Base-by-base conservation (phyloP, 2,113 vertebrate species). In the Ctenomys sociabilis region DNA sequence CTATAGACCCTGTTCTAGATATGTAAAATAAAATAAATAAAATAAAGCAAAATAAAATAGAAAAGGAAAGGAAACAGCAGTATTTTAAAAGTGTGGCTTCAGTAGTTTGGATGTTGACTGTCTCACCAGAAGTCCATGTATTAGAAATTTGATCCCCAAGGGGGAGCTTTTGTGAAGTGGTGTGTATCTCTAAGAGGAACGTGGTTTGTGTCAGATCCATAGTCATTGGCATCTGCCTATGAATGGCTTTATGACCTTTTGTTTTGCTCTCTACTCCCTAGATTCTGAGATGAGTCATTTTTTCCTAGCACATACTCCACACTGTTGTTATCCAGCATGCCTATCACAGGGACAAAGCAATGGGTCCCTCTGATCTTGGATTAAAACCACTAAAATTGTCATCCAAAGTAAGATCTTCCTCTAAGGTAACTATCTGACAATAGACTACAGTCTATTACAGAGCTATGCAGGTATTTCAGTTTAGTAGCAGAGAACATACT, bases 101-200 rank as follows among this genome's bases (percentile, higher is more conserved):
- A n/a, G 0, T 37, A 30, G 7, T 40, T 54, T 75, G 19, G 5
- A 54, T 72, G 28, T 12, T 73, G n/a, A 64, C 9, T 57, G 0
- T 30, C 13, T 12, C 17, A 2, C 22, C 21, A 73, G 35, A 64
- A 64, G 26, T 73, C 7, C 28, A 37, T 6, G 1, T 63, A 57
- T 64, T 52, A 37, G 52, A 32, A 6, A 26, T 32, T 35, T 24
- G 11, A 5, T 10, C 1, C 17, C 43, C 54, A 63, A 3, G 12
- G 11, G 13, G 1, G 3, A 4, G 1, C 1, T 49, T 30, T 30
- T 75, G 45, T 16, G 32, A 52, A 43, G 10, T 59, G 3, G 0
- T n/a, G 24, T 37, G 40, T 17, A 22, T 2, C 24, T 87, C n/a
- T 52, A 13, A 30, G 49, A 75, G 1, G 35, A 35, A 40, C 10